Conservation (phyloP, 1,140 invertebrate genomes). For the Lepidurus arcticus region DNA sequence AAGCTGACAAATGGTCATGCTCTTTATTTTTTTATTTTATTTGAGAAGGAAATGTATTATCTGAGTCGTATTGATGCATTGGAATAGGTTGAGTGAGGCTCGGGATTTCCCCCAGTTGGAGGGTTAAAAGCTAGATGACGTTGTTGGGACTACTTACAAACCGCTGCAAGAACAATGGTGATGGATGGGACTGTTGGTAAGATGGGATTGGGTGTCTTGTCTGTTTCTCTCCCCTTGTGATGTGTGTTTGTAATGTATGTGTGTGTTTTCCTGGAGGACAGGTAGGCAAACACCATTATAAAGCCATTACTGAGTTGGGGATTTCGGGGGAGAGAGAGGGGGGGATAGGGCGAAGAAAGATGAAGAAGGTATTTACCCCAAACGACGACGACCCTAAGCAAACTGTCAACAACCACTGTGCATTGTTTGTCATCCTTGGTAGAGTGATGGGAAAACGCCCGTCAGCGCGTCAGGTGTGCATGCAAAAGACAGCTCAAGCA, state of each 20-base stretch:
- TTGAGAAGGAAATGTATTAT: too few species aligned
- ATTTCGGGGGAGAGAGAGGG: neutral
- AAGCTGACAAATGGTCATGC: too few species aligned
- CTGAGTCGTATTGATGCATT: neutral
- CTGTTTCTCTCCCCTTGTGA: neutral
- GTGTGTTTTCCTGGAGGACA: constrained; percentile 1
- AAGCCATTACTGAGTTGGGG: constrained; percentile 21
- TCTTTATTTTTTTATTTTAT: too few species aligned
- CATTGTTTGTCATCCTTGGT: constrained; percentile 14
- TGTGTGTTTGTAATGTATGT: constrained; percentile 22
- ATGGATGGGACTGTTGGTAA: constrained; percentile 8
- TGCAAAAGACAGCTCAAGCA: constrained; percentile 8
- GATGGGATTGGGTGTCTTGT: neutral
- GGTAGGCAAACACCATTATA: constrained; percentile 21
- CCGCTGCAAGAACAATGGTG: neutral
- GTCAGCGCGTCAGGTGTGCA: constrained; percentile 17
- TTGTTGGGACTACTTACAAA: neutral
- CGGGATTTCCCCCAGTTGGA: neutral
- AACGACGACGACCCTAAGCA: constrained; percentile 17
- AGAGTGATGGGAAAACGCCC: constrained; percentile 1
- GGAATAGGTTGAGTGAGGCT: neutral
- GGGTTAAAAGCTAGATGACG: constrained; percentile 1
- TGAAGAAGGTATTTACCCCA: constrained; percentile 11
- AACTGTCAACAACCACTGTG: constrained; percentile 21
- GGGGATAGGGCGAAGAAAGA: neutral